Evolutionary conservation across 2,113 vertebrate species (phyloP), one percentile per base, ranked within the genome.

Genomic region (Ophiodon elongatus): DNA sequence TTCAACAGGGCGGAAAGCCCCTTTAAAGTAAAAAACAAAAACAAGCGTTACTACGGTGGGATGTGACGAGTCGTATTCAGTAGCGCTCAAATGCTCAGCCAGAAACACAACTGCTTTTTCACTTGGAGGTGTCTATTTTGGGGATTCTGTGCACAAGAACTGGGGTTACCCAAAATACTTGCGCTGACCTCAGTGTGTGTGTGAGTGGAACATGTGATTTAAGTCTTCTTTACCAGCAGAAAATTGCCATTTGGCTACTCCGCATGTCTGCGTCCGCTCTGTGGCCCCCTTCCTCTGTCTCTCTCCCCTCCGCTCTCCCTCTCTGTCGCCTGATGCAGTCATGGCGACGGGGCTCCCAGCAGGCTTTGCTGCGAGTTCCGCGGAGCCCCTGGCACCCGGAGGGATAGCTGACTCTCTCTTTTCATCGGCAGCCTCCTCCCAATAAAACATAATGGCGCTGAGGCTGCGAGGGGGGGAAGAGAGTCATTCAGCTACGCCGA

Each of bases 191-290:
- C 75, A 63, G 81, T 15, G 64, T 79, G 65, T 60, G 56, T 27
- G 54, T 57, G 56, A 77, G 41, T 25, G 27, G 80, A 92, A 90
- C 85, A 78, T 89, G 85, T 92, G 86, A 92, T 92, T 92, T 86
- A 80, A 71, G 80, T 73, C 73, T 66, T 76, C 57, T 86, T 76
- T 37, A 82, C 56, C 75, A 66, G 76, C 83, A 89, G 77, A 70
- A 87, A 80, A 87, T 87, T 89, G 70, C 78, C 72, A 66, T 84
- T 82, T 85, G 85, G 79, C 86, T 64, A 25, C 50, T 70, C 72
- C 47, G 70, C 73, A 80, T 68, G 88, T 82, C 76, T 81, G 69
- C 31, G 13, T 77, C 73, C 77, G 29, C 47, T 68, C 25, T 76
- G 10, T 23, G 52, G 70, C 27, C 73, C 73, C 33, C 68, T 27